Conservation (phyloP, 2,113 vertebrate genomes). For the Chitala chitala region DNA sequence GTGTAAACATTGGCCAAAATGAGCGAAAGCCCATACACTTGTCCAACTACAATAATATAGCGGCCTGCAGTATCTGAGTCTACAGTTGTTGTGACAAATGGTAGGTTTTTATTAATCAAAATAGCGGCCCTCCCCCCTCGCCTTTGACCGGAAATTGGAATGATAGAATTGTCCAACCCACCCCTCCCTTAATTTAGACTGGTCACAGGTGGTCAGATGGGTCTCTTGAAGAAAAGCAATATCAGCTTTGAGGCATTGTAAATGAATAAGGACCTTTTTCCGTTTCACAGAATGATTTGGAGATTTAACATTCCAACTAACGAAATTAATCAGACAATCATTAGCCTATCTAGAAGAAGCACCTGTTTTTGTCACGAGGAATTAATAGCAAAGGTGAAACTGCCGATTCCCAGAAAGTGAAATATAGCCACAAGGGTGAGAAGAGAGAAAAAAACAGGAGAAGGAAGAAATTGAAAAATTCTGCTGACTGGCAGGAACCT, state of each 20-base stretch:
- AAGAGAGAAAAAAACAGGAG: too few species aligned
- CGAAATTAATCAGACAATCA: too few species aligned
- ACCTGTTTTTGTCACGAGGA: too few species aligned
- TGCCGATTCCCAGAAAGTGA: too few species aligned
- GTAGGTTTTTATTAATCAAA: neutral
- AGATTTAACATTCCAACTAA: too few species aligned
- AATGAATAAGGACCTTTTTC: too few species aligned
- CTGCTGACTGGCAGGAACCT: too few species aligned
- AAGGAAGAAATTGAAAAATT: neutral
- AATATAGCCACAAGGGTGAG: neutral
- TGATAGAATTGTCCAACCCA: neutral
- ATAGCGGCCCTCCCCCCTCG: neutral
- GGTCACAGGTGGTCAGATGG: neutral
- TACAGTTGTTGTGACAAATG: neutral
- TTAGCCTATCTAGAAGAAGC: too few species aligned
- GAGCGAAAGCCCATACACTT: neutral
- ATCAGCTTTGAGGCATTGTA: too few species aligned
- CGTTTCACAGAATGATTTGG: too few species aligned
- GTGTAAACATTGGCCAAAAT: neutral
- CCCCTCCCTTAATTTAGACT: neutral
- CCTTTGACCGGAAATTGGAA: neutral
- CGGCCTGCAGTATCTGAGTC: neutral
- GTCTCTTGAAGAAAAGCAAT: too few species aligned
- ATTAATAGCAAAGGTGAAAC: too few species aligned
- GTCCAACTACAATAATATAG: neutral